Evolutionary conservation across 2,888 invertebrate species (phyloP), one percentile per base, ranked within the genome.

Genomic region (Sesamia inferens): DNA sequence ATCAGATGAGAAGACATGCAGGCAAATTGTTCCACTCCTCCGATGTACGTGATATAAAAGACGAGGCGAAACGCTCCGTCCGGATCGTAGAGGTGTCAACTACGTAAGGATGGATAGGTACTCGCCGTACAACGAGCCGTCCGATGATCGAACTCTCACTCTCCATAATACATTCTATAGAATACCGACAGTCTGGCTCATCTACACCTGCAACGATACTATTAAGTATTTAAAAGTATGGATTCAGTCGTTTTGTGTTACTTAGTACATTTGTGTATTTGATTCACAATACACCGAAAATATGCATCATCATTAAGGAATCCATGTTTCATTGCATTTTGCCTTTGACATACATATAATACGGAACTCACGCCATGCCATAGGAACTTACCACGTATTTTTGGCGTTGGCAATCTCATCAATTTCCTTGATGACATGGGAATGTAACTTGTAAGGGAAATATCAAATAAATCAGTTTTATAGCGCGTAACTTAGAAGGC

Each of bases 381-480:
- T 19, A 51, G 11, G n/a, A 58, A 42, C 55, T 65, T 57, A 11
- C 39, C 48, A 16, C 64, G 57, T 51, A 48, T 66, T 77, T 78
- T 69, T 83, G 63, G 66, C n/a, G 47, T 47, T 57, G 47, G 76
- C 71, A 80, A 77, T 84, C 78, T 71, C 86, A 85, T 85, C 78
- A 82, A 86, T 85, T 86, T 72, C 39, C 16, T 54, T 67, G 78
- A 77, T 82, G 75, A 80, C 82, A 73, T 47, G 63, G 74, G 16
- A 79, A 79, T 84, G 68, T 76, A 74, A 67, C 31, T 67, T 59
- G 31, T 63, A 68, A 84, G 69, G 76, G 64, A 74, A 81, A 77
- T 71, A 70, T 75, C 58, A 22, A 54, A 76, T 84, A 80, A 78
- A 84, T 85, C 78, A 74, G 64, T 80, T 83, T 80, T 74, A 84